Evolutionary conservation across 2,888 invertebrate species (phyloP), one percentile per base, ranked within the genome.

Genomic region (Microchrysa polita): DNA sequence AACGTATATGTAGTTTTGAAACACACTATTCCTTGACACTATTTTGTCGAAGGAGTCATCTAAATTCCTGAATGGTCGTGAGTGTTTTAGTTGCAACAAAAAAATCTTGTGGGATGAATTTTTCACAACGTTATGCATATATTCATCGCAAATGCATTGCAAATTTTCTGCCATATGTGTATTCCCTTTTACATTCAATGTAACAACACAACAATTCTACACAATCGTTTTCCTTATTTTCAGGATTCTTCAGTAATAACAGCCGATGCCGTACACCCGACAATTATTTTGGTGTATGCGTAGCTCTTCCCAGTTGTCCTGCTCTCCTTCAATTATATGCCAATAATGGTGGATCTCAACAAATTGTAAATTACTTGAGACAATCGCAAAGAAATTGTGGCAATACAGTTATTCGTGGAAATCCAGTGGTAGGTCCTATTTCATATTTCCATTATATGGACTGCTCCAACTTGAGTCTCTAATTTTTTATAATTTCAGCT

Each of bases 181-280:
- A n/a, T n/a, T n/a, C n/a, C n/a, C n/a, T n/a, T n/a, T n/a, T n/a
- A n/a, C n/a, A n/a, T n/a, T n/a, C n/a, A n/a, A n/a, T n/a, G n/a
- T n/a, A n/a, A n/a, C n/a, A n/a, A n/a, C n/a, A n/a, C n/a, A n/a
- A n/a, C n/a, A n/a, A n/a, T n/a, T n/a, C n/a, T n/a, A n/a, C n/a
- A n/a, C n/a, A n/a, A n/a, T n/a, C n/a, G n/a, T n/a, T 7, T 34
- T 52, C 2, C 55, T 55, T 44, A 42, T 18, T 44, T 16, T 16
- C 44, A 20, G n/a, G 18, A 10, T 57, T 69, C 34, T 16, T 61
- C 75, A 74, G 74, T 23, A 34, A 34, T 34, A 34, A 34, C 27
- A 79, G 79, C 77, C 78, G 79, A 69, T 85, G 85, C 77, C 76
- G 80, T 12, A 82, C 82, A 0, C 83, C 84, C 5, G 82, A 83